phyloP scores from a whole-genome alignment of 2,888 invertebrate genomes.

The Drosophila algonquin region DNA sequence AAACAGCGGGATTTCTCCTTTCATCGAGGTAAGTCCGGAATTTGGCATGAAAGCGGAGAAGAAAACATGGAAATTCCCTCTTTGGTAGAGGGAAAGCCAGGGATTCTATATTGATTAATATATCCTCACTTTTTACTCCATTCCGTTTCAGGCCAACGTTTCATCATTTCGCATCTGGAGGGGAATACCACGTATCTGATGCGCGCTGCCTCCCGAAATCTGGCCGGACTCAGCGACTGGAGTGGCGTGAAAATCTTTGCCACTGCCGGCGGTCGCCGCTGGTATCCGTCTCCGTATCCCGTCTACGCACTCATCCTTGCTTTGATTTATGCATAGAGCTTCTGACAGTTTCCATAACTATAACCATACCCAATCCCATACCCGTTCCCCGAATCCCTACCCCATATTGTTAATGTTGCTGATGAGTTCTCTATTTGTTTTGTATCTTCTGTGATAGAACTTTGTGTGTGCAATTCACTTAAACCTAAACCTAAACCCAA shows the following conservation, averaged over 20 bases:
- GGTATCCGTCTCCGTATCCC: constrained; percentile 39
- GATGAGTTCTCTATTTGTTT: constrained; percentile 30
- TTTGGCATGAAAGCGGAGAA: constrained; percentile 2
- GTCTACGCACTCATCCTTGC: constrained; percentile 22
- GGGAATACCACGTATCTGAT: constrained; percentile 85
- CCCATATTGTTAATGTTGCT: constrained; percentile 29
- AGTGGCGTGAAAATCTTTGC: constrained; percentile 81
- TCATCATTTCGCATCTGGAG: constrained; percentile 84
- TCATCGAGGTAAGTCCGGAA: constrained; percentile 77
- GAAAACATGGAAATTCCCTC: neutral
- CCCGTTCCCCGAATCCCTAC: neutral
- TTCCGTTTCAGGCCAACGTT: constrained; percentile 83
- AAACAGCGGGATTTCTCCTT: constrained; percentile 81
- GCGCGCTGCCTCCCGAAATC: constrained; percentile 85
- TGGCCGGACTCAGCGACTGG: constrained; percentile 85
- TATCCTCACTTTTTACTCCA: neutral
- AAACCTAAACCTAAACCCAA: constrained; percentile 21
- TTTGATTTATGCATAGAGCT: constrained; percentile 52
- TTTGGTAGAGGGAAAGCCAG: no score
- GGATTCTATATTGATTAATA: no score
- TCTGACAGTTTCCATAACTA: neutral
- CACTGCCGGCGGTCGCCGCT: constrained; percentile 71
- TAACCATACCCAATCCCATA: neutral
- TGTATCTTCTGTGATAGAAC: constrained; percentile 73
- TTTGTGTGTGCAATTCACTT: constrained; percentile 66